phyloP scores from a whole-genome alignment of 2,797 vertebrate genomes.

The Oreochromis mossambicus region DNA sequence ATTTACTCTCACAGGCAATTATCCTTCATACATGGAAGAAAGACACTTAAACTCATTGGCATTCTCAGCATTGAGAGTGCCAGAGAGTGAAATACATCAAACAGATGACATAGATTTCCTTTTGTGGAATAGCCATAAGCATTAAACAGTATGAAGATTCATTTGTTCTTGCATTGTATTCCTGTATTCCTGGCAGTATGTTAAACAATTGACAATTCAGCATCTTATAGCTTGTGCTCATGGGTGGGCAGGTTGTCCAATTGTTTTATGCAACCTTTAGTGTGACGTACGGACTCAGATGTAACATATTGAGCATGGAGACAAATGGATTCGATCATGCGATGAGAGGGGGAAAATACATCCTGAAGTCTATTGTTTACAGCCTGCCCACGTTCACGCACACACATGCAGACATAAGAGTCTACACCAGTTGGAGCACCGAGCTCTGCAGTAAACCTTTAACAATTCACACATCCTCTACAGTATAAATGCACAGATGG shows the following conservation, averaged over 20 bases:
- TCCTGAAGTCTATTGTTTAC: conserved; percentile 43
- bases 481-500: conserved; percentile 43
- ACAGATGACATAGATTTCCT: conserved; percentile 26
- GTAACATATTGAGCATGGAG: conserved; percentile 23
- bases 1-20: conserved; percentile 12
- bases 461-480: conserved; percentile 41
- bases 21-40: not conserved
- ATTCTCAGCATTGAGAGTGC: conserved; percentile 5
- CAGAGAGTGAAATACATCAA: conserved; percentile 40
- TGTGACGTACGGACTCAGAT: conserved; percentile 19
- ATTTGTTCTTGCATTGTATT: conserved; percentile 30
- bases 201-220: conserved; percentile 23
- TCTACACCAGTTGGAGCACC: not conserved
- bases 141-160: conserved; percentile 45
- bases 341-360: not conserved
- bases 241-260: not conserved
- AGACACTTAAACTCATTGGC: conserved; percentile 18
- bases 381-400: not conserved
- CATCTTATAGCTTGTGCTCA: not conserved
- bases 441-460: conserved; percentile 35
- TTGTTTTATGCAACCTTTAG: conserved; percentile 32
- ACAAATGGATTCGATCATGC: conserved; percentile 45
- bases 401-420: conserved; percentile 9
- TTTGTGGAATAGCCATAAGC: conserved; percentile 29
- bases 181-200: conserved; percentile 33